Base-by-base conservation (phyloP, 2,113 vertebrate species). In the Polypterus bichir region DNA sequence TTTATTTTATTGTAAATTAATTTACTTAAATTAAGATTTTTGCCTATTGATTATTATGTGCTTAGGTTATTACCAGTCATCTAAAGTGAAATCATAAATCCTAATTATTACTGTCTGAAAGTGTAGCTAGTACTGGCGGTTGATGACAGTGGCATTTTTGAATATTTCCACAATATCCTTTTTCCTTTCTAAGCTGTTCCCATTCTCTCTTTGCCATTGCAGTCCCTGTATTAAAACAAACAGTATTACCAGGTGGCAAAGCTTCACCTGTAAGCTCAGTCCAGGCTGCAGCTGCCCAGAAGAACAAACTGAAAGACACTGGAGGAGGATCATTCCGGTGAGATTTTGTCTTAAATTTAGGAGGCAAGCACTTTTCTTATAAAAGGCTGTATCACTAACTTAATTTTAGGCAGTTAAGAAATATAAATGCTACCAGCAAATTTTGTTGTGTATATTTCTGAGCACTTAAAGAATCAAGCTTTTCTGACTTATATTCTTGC, bases 241-340 rank as follows among this genome's bases (percentile, higher is more conserved):
- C 81, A 27, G 79, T 91, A 69, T 65, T 85, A 75, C 81, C 87
- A 46, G 90, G 85, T 74, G 72, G 73, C 71, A 94, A 86, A 86
- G 86, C 83, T 61, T 78, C 88, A 8, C 74, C 82, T 59, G 66
- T 86, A 47, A 74, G 89, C 64, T 83, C 85, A 0, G 68, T 77
- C 72, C 83, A 91, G 69, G 77, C 86, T 9, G 78, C 82, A 6
- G 83, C 77, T 57, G 84, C 84, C 63, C 93, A 94, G 73, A 96
- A 83, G 73, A 94, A 88, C 73, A 95, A 92, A 72, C 81, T 91
- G 63, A 97, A 89, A 78, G 93, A 97, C 76, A 86, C 88, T 0
- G 89, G 89, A 44, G 91, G 92, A 69, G 90, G 91, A 63, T 91
- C 89, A 51, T 97, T 97, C 76, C 90, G 92, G 96, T 98, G 78